These are phyloP conservation scores for Drosophila orena DNA, from an alignment of 1,140 invertebrate genomes.

Conservation along the genomic window DNA sequence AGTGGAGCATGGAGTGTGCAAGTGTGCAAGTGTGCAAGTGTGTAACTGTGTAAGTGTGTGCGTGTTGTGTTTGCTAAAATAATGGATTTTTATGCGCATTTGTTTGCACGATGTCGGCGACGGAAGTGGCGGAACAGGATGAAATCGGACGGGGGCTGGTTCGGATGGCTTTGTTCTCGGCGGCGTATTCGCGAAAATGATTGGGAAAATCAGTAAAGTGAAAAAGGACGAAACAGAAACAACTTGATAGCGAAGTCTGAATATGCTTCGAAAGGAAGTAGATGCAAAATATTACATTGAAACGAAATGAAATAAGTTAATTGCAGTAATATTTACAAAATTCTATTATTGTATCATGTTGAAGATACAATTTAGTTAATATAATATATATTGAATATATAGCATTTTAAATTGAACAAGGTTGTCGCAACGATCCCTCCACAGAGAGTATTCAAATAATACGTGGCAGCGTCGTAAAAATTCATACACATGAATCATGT, in stretches of 20 bases:
- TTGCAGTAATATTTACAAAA: no score
- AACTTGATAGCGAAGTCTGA: not conserved
- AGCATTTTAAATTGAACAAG: not conserved
- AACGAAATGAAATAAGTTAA: no score
- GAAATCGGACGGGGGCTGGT: not conserved
- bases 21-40: no score
- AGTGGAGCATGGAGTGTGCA: not conserved
- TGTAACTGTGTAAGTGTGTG: constrained; percentile 8
- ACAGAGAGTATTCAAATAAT: constrained; percentile 12
- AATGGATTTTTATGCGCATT: constrained; percentile 81
- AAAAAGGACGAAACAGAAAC: constrained; percentile 36
- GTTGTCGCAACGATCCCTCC: not conserved
- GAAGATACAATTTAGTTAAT: no score
- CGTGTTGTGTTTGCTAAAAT: constrained; percentile 72
- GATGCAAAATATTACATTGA: no score
- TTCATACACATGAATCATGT: constrained; percentile 54
- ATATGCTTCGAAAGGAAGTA: constrained; percentile 8
- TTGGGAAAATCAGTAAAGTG: constrained; percentile 62
- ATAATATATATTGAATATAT: no score
- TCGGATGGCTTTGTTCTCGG: constrained; percentile 57
- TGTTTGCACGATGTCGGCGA: constrained; percentile 65
- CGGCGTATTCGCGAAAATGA: constrained; percentile 55
- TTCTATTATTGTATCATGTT: no score
- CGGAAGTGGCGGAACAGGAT: constrained; percentile 33
- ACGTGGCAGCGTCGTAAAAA: constrained; percentile 47